These are phyloP conservation scores for Thaumetopoea pityocampa DNA, from an alignment of 1,140 invertebrate genomes.

Conservation along the genomic window DNA sequence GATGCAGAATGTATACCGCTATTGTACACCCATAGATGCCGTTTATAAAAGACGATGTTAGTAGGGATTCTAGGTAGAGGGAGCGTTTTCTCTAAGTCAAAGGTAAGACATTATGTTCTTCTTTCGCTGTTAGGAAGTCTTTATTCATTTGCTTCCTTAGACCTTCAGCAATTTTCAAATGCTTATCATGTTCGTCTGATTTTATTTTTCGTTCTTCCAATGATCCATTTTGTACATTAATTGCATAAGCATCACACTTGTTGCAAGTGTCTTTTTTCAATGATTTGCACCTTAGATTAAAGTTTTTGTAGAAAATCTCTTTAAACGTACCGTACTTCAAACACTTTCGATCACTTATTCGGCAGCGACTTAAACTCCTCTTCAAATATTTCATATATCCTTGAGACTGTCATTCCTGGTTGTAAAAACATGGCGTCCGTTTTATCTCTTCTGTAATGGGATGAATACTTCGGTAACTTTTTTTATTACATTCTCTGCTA, in stretches of 20 bases:
- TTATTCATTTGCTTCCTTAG: conserved; percentile 3
- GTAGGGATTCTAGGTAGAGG: conserved; percentile 40
- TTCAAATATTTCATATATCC: no score
- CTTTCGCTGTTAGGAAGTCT: conserved; percentile 10
- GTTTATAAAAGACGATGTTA: conserved; percentile 40
- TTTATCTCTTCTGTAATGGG: background rate
- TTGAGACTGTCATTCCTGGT: no score
- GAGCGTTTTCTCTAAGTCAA: conserved; percentile 47
- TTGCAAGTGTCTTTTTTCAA: background rate
- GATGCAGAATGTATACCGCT: conserved; percentile 30
- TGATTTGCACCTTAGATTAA: background rate
- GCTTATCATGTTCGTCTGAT: background rate
- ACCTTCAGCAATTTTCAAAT: background rate
- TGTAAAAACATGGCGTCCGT: no score
- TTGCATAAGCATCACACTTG: background rate
- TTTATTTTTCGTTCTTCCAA: background rate
- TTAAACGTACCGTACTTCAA: background rate
- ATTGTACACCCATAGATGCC: conserved; percentile 41
- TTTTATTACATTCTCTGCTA: background rate
- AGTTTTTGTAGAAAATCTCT: background rate
- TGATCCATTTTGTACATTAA: background rate
- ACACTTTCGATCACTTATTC: background rate
- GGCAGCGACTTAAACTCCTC: no score
- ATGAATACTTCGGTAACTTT: background rate
- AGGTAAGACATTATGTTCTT: conserved; percentile 24